A percentile compares a stretch with the other conserved stretches of the same genome.
Evolutionary conservation across 2,888 invertebrate genomes (phyloP).

Genomic region (Uloborus plumipes): DNA sequence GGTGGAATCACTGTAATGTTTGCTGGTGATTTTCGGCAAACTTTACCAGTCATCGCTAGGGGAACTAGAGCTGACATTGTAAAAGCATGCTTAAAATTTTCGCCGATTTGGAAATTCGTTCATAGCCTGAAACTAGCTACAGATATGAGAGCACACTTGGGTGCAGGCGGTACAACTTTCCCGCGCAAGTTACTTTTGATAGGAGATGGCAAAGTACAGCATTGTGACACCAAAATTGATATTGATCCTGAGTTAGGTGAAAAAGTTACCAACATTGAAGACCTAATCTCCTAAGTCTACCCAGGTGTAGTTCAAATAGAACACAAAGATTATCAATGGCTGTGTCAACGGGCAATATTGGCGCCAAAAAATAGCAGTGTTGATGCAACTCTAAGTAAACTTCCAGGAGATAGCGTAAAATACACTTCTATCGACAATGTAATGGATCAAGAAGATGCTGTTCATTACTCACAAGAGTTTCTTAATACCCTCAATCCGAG

Average conservation of each 20-base stretch:
- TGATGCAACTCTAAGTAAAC: neutral
- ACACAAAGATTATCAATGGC: neutral
- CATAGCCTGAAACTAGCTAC: neutral
- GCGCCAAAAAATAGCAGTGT: neutral
- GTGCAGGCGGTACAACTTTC: too few species aligned
- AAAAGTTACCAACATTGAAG: too few species aligned
- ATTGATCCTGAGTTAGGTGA: too few species aligned
- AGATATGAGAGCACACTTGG: too few species aligned
- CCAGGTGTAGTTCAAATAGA: too few species aligned
- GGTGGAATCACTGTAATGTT: neutral
- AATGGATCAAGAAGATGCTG: neutral
- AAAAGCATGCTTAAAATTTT: constrained; percentile 67
- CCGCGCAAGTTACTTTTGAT: too few species aligned
- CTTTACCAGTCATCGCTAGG: constrained; percentile 63
- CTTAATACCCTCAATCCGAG: neutral
- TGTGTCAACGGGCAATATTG: neutral
- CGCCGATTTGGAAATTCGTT: constrained; percentile 65
- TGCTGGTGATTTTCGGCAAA: constrained; percentile 67
- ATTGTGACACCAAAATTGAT: too few species aligned
- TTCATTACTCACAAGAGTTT: constrained; percentile 20
- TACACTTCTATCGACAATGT: constrained; percentile 5
- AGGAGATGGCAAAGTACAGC: too few species aligned
- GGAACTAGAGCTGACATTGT: constrained; percentile 64
- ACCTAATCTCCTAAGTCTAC: too few species aligned
- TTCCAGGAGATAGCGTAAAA: neutral